Base-by-base conservation (phyloP, 2,113 vertebrate genomes). In the Vombatus ursinus region DNA sequence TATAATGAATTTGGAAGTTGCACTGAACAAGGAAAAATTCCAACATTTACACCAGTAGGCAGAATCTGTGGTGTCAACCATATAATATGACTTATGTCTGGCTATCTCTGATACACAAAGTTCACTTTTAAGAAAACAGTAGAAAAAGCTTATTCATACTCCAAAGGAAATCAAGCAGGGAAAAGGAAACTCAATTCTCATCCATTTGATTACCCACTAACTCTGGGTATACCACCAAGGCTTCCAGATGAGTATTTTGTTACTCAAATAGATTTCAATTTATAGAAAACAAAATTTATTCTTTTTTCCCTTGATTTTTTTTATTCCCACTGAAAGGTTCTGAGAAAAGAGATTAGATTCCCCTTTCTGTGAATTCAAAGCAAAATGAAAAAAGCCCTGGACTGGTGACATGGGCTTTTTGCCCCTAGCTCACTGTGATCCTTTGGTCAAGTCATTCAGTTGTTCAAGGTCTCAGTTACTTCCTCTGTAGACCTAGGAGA, bases 1-100 rank as follows among this genome's bases (percentile, higher is more conserved):
- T 97, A 95, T 96, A 97, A 95, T 94, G 92, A 93, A 95, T 24
- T 90, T 96, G 92, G 61, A 97, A 84, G 95, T 93, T 95, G 90
- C 95, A 89, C 57, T 94, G 89, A 94, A 93, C 93, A 93, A 96
- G 93, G 95, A 96, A 95, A 94, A 44, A 91, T 97, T 51, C 97
- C 96, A 92, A 68, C 95, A 95, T 95, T 91, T 95, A 22, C 52
- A 54, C 47, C 89, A 96, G 9, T 68, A 89, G 51, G 93, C 97
- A 77, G 95, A 97, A 91, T 24, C 90, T 95, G 0, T 89, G 52
- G 50, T 91, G 51, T 49, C 91, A 94, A 92, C 3, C 90, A 0
- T 10, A 50, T 95, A 68, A 77, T 94, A 52, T 68, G 14, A 52
- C 48, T 91, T 49, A 2, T 52, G 90, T n/a, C n/a, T 92, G 28